These are phyloP conservation scores for Mercenaria mercenaria DNA, from an alignment of 1,140 invertebrate species.

Conservation along the genomic window DNA sequence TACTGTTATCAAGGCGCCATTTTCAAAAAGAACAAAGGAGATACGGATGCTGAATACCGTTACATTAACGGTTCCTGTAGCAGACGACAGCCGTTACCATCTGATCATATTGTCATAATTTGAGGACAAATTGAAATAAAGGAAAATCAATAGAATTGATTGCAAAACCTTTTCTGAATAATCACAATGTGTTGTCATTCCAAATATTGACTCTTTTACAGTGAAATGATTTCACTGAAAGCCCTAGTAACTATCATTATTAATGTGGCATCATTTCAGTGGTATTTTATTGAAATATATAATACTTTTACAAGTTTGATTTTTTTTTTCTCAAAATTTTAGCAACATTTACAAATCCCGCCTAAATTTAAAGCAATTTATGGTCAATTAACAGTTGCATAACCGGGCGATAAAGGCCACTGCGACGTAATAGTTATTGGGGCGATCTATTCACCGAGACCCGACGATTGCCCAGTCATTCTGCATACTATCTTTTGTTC, in stretches of 20 bases:
- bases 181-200: too few species aligned
- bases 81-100: conserved; percentile 8
- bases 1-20: conserved; percentile 23
- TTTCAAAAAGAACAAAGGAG: conserved; percentile 35
- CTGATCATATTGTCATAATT: neutral
- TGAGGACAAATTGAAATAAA: conserved; percentile 29
- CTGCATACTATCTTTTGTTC: conserved; percentile 45
- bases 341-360: neutral
- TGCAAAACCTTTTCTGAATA: neutral
- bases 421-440: conserved; percentile 28
- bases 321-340: too few species aligned
- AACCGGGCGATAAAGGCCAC: conserved; percentile 15
- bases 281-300: too few species aligned
- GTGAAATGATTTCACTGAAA: too few species aligned
- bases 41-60: conserved; percentile 6
- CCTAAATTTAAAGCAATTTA: conserved; percentile 23
- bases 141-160: conserved; percentile 35
- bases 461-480: conserved; percentile 1
- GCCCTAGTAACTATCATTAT: too few species aligned
- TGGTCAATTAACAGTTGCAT: conserved; percentile 33
- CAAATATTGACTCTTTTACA: too few species aligned
- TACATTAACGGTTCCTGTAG: conserved; percentile 31
- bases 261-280: too few species aligned
- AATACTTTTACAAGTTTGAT: too few species aligned
- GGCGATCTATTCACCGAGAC: conserved; percentile 26